These are phyloP conservation scores for Acridotheres tristis DNA, from an alignment of 2,797 vertebrate genomes.

Conservation along the genomic window DNA sequence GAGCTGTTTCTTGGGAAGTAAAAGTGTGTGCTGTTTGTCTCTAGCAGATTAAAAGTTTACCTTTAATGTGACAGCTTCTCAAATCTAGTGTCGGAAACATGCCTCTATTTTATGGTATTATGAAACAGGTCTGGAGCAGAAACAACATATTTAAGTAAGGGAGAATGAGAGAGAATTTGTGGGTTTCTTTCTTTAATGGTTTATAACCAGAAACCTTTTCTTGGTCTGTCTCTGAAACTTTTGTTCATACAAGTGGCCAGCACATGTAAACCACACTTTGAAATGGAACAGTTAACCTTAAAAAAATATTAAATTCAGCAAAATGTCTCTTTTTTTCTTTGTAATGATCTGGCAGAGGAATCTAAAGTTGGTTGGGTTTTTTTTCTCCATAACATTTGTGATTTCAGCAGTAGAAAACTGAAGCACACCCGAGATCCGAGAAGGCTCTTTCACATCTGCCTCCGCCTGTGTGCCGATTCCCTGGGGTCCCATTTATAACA, in stretches of 20 bases:
- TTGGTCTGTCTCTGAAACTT: constrained; percentile 31
- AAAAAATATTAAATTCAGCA: constrained; percentile 44
- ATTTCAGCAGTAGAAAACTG: constrained; percentile 66
- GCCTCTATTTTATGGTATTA: constrained; percentile 60
- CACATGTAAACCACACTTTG: constrained; percentile 43
- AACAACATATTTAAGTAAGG: constrained; percentile 36
- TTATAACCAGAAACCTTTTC: constrained; percentile 47
- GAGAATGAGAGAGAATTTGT: constrained; percentile 23
- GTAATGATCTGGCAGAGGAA: constrained; percentile 63
- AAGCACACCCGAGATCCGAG: constrained; percentile 48
- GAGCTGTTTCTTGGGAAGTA: constrained; percentile 65
- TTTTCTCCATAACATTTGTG: constrained; percentile 37
- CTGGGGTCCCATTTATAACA: constrained; percentile 79
- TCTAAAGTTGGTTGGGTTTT: constrained; percentile 14
- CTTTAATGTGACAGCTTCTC: constrained; percentile 60
- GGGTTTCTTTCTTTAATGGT: constrained; percentile 42
- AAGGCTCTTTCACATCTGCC: constrained; percentile 75
- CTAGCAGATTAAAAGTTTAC: constrained; percentile 71
- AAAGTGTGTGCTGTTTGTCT: constrained; percentile 66
- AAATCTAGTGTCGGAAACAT: constrained; percentile 31
- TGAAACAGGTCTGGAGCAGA: constrained; percentile 65
- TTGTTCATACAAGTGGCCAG: constrained; percentile 25
- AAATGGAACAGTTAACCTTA: constrained; percentile 53
- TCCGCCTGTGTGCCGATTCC: constrained; percentile 68
- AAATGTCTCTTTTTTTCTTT: constrained; percentile 8